Percentiles rank a stretch among this genome's conserved stretches.
These are phyloP conservation scores for Agriopis leucophaearia DNA, from an alignment of 2,888 invertebrate species.

Conservation along the genomic window DNA sequence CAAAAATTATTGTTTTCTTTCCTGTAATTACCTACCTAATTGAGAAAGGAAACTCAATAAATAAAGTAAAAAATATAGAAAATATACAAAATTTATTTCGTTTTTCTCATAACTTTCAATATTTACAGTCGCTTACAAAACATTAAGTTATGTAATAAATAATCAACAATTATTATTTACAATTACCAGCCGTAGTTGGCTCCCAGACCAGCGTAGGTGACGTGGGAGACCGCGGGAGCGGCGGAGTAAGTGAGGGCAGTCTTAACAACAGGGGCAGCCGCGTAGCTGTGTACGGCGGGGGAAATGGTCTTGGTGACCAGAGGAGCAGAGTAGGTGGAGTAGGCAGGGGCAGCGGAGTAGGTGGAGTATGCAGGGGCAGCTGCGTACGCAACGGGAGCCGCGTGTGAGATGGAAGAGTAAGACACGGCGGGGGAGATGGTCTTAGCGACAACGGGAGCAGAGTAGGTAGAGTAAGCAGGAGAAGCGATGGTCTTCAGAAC, in stretches of 20 bases:
- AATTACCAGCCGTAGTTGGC: conserved; percentile 76
- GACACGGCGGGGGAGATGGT: conserved; percentile 66
- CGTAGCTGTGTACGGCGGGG: conserved; percentile 55
- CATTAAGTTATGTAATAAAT: conserved; percentile 39
- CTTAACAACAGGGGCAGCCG: conserved; percentile 66
- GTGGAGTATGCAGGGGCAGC: conserved; percentile 55
- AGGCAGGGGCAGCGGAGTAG: conserved; percentile 57
- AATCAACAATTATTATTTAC: conserved; percentile 44
- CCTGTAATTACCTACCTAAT: neutral
- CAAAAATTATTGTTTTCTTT: no score
- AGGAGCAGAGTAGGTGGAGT: conserved; percentile 67
- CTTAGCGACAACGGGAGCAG: conserved; percentile 67
- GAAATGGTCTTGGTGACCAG: conserved; percentile 66
- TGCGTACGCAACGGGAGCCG: conserved; percentile 65
- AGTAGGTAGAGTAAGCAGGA: conserved; percentile 62
- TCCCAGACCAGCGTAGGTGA: conserved; percentile 88
- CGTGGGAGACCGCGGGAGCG: conserved; percentile 88
- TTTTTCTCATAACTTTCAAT: conserved; percentile 37
- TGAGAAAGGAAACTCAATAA: neutral
- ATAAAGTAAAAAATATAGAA: conserved; percentile 17
- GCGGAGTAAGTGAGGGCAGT: conserved; percentile 80
- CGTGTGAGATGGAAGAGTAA: conserved; percentile 68
- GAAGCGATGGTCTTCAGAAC: conserved; percentile 43
- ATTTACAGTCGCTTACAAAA: conserved; percentile 45
- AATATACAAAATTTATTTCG: conserved; percentile 48